Evolutionary conservation across 2,888 invertebrate species (phyloP).

Genomic region (Acrocyrtus sp.): DNA sequence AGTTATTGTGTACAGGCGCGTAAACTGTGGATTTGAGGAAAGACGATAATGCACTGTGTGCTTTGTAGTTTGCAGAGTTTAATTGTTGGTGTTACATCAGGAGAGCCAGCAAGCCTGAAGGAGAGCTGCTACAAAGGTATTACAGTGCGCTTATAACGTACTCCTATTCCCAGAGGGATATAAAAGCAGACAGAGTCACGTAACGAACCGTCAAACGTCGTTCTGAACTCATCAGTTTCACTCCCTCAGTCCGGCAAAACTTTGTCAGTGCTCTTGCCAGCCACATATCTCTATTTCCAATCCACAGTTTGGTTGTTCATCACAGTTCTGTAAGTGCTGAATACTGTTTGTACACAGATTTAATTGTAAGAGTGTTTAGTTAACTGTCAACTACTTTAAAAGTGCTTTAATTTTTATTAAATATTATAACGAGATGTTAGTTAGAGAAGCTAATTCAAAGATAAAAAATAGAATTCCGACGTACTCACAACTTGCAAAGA

Average conservation of each 20-base stretch:
- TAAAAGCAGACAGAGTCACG: slow-evolving; percentile 44
- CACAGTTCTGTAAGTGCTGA: slow-evolving; percentile 22
- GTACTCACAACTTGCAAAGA: no score
- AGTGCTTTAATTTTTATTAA: background rate
- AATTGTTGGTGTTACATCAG: background rate
- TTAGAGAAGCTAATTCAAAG: no score
- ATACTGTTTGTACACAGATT: background rate
- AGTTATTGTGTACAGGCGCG: background rate
- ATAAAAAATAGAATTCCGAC: no score
- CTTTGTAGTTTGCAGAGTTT: background rate
- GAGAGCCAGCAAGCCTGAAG: slow-evolving; percentile 4
- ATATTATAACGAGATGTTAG: background rate
- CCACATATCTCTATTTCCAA: slow-evolving; percentile 4
- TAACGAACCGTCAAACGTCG: slow-evolving; percentile 39
- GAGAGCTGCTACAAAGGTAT: no score
- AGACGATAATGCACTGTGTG: no score
- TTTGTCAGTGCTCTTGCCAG: slow-evolving; percentile 38
- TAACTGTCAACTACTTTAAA: background rate
- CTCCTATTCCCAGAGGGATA: slow-evolving; percentile 33
- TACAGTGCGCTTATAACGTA: background rate
- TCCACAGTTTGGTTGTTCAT: background rate
- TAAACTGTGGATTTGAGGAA: no score
- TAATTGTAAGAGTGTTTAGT: background rate
- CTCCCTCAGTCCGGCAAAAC: slow-evolving; percentile 9
- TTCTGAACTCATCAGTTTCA: slow-evolving; percentile 33